Base-by-base conservation (phyloP, 2,888 invertebrate genomes). In the Hyles lineata region DNA sequence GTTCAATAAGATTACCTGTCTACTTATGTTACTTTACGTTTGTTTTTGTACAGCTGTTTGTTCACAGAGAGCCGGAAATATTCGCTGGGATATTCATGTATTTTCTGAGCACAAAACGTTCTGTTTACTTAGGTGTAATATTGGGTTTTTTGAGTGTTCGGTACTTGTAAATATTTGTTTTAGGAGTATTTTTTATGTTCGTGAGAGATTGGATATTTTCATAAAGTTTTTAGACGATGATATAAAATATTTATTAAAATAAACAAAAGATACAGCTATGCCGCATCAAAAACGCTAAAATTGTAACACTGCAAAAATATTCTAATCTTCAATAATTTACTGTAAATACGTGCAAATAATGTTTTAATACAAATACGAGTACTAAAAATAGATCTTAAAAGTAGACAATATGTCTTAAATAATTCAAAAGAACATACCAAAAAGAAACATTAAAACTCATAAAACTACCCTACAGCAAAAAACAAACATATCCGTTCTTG, bases 1-100 rank as follows among this genome's bases (percentile, higher is more conserved):
- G 63, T 76, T 74, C 71, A 78, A 80, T 79, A 75, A 77, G 81
- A 83, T 84, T 82, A 81, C 80, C 82, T 81, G 81, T 80, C 81
- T 80, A 76, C 79, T 78, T 76, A 78, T 72, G 77, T 80, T 79
- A 72, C 74, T 76, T 76, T 74, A 76, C 74, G 76, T 79, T 76
- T 74, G 75, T 81, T 81, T 81, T 78, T 77, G 79, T 77, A 74
- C 77, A 78, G 74, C 77, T 79, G 77, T 71, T 73, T 59, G 76
- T 76, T 79, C 77, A 71, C 77, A 76, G 76, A 67, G 63, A 67
- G 63, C 35, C 35, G 17, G 63, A 72, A 67, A 58, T 35, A 63
- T 67, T 72, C 63, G 8, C 63, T 29, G 21, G 35, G 63, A 72
- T 67, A 63, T 67, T 72, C 62, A 67, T 67, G 67, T 67, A 43